Evolutionary conservation across 2,113 vertebrate genomes (phyloP).

Genomic region (Notechis scutatus): DNA sequence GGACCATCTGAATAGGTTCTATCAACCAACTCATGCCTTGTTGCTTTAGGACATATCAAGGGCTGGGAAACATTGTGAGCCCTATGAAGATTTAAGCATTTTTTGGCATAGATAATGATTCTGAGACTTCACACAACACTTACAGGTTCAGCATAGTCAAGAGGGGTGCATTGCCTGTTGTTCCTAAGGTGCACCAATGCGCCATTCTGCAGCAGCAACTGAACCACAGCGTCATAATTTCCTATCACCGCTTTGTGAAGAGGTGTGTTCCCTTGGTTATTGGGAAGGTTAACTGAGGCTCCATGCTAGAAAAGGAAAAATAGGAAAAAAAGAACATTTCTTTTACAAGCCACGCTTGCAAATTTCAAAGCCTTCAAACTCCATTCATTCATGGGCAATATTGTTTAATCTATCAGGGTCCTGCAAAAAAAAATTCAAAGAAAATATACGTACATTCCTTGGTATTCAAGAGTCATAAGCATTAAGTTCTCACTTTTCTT

Average conservation of each 20-base stretch:
- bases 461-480: background rate
- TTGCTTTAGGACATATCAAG: background rate
- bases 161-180: conserved; percentile 75
- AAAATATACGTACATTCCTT: background rate
- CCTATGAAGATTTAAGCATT: background rate
- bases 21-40: background rate
- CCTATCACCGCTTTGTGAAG: conserved; percentile 84
- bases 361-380: background rate
- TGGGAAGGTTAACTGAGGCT: conserved; percentile 77
- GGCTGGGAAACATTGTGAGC: background rate
- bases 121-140: background rate
- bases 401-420: background rate
- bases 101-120: background rate
- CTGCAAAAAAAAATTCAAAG: background rate
- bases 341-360: background rate
- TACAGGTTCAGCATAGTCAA: conserved; percentile 83
- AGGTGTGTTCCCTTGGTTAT: conserved; percentile 83
- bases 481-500: background rate
- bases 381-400: background rate
- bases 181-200: conserved; percentile 74
- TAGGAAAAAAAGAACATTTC: background rate
- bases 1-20: background rate
- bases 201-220: conserved; percentile 79
- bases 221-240: conserved; percentile 74
- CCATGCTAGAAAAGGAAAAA: conserved; percentile 70